Evolutionary conservation across 2,888 invertebrate genomes (phyloP), one percentile per base, ranked within the genome.

Genomic region (Saturnia pavonia): DNA sequence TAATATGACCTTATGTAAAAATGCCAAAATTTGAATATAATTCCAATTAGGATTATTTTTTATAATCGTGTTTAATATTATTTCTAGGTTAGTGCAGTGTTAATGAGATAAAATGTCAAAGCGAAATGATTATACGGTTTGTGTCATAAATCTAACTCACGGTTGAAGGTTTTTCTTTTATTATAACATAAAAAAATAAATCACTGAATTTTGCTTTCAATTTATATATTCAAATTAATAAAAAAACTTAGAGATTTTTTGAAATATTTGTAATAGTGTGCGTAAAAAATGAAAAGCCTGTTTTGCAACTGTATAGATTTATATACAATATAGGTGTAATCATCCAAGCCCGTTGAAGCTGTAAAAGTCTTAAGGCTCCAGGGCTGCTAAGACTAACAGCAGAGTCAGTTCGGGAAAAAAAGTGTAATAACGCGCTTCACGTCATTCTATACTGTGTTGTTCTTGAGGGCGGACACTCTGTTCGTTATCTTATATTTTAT

Each of bases 1-100:
- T 40, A 65, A 65, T 65, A 19, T 34, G 63, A 65, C 65, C 65
- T 65, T 65, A 65, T 14, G 7, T 16, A 40, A n/a, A 40, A 65
- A 65, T 65, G 65, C 14, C 40, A 65, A 65, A 40, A 65, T 65
- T 65, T 40, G 40, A 40, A 65, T 65, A 65, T 40, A 65, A 19
- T n/a, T 40, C 11, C 40, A 34, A 65, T 40, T 65, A 40, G 65
- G 19, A 65, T 40, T 40, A 40, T 65, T 40, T 65, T 65, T 65
- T 40, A 40, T 19, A 65, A 65, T 19, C 40, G 12, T 40, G 8
- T 34, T 65, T 65, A 60, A 65, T 65, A 34, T 8, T n/a, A 65
- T 65, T 65, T 11, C 40, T 65, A 65, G 65, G 65, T 65, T 65
- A 65, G 34, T 34, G 63, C 63, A 63, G 34, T 63, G 16, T 65